Percentiles rank a stretch among this genome's conserved stretches.
Conservation (phyloP, 2,113 vertebrate genomes). For the Phodopus roborovskii region DNA sequence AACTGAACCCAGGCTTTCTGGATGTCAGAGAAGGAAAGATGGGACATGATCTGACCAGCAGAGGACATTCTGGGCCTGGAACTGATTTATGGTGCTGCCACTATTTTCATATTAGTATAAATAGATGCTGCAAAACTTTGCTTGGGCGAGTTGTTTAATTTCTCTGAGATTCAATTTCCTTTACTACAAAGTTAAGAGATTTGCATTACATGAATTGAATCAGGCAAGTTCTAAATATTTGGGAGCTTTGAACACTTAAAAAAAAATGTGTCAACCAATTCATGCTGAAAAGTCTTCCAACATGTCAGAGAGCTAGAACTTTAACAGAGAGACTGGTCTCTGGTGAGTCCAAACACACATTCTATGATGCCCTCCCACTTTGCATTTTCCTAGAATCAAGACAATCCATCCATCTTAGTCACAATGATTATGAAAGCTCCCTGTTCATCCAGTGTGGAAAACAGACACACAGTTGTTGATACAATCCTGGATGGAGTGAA, state of each 20-base stretch:
- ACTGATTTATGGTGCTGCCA: not conserved
- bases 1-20: not conserved
- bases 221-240: not conserved
- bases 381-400: not conserved
- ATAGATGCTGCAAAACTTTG: not conserved
- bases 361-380: not conserved
- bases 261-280: not conserved
- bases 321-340: not conserved
- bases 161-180: not conserved
- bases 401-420: not conserved
- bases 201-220: not conserved
- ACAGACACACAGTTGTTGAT: no score
- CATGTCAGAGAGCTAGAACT: not conserved
- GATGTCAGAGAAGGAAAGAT: not conserved
- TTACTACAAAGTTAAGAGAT: constrained; percentile 20
- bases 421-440: not conserved
- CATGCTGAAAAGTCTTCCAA: not conserved
- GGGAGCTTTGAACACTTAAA: constrained; percentile 8
- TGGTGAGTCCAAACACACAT: not conserved
- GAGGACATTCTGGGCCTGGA: not conserved
- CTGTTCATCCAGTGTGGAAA: not conserved
- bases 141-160: constrained; percentile 30
- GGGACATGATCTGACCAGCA: not conserved
- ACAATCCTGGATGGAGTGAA: not conserved
- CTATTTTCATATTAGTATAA: not conserved